Conservation (phyloP, 2,113 vertebrate species). For the Cacatua alba region DNA sequence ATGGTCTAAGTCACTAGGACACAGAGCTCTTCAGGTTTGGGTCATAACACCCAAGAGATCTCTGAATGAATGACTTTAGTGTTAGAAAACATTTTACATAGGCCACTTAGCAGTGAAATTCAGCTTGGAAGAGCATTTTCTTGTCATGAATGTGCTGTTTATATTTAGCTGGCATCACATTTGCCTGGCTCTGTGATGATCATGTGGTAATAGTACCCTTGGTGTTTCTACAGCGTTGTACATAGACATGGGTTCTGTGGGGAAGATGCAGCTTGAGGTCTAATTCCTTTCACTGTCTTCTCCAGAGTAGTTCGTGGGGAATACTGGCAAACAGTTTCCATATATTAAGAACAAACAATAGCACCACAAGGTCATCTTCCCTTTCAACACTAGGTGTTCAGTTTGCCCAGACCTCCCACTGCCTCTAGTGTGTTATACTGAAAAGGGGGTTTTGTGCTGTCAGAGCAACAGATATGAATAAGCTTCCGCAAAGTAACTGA, state of each 20-base stretch:
- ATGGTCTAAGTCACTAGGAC: background rate
- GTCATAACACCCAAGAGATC: background rate
- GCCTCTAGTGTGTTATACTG: background rate
- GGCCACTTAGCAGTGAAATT: background rate
- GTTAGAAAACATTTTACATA: background rate
- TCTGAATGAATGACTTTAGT: background rate
- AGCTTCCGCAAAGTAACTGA: background rate
- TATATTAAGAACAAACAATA: background rate
- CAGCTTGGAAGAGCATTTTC: background rate
- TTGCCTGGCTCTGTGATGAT: background rate
- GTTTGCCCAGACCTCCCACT: background rate
- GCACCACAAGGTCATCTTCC: background rate
- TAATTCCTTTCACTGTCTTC: background rate
- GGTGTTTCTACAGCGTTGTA: background rate
- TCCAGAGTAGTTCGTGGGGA: background rate
- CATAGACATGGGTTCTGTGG: background rate
- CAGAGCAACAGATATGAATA: background rate
- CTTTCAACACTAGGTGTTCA: background rate
- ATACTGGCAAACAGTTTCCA: background rate
- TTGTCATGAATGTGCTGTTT: background rate
- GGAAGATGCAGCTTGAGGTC: background rate
- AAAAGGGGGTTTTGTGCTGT: background rate
- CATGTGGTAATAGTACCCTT: background rate
- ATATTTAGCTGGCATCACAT: background rate
- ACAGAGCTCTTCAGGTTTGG: background rate